Evolutionary conservation across 1,140 invertebrate species (phyloP), one percentile per base, ranked within the genome.

Genomic region (Episyrphus balteatus): DNA sequence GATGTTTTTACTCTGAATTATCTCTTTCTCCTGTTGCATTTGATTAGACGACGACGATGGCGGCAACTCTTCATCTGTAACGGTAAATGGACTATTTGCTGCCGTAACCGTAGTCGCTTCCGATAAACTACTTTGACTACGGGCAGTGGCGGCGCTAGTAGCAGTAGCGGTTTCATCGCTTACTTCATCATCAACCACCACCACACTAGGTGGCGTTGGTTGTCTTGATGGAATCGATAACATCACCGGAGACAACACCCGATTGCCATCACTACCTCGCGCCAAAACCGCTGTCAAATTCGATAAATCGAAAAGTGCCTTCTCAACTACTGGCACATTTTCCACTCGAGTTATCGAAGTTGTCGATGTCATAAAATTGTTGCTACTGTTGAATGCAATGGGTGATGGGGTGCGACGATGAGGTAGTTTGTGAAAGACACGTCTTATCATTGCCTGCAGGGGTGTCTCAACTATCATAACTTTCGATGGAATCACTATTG

Each of bases 311-410:
- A 57, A 52, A 14, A 64, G 48, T 2, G 62, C 61, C 6, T 55
- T 50, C 44, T 64, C 61, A 49, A 64, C 61, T 36, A 61, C 61
- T 17, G 61, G 61, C 52, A 64, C 56, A 46, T 64, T 64, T 44
- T 64, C 61, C 19, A 47, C n/a, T 26, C 17, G 39, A 21, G 10
- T 41, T 12, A 21, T 15, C 12, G 34, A 36, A 5, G 14, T 36
- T 5, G 12, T 36, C 12, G 34, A 36, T 12, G 34, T 6, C 12
- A 36, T 36, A 36, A 36, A 36, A 36, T 36, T 12, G 12, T 36
- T 36, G 34, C 14, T 33, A 33, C 12, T 12, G 7, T 33, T 15
- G 14, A n/a, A 36, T 5, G 5, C 34, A 5, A 36, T n/a, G 3
- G 34, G 14, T 10, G 12, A n/a, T 12, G 34, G 12, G 12, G 34